These are phyloP conservation scores for Gymnoscelis rufifasciata DNA, from an alignment of 2,888 invertebrate genomes.

Conservation along the genomic window DNA sequence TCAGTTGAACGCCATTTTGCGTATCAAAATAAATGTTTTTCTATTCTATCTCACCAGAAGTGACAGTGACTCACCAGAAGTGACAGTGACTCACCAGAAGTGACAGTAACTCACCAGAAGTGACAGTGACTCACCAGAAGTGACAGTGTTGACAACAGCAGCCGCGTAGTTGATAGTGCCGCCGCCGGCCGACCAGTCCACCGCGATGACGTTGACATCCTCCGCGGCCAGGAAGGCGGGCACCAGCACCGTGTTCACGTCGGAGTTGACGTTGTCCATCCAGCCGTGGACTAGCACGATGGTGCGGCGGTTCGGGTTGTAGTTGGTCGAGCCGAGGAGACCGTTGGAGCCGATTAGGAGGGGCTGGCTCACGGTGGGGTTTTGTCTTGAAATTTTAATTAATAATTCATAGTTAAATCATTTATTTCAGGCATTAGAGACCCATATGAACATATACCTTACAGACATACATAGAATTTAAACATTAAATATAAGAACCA, in stretches of 20 bases:
- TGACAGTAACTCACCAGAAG: not conserved
- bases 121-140: conserved; percentile 32
- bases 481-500: too few relatives aligned
- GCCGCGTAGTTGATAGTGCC: conserved; percentile 34
- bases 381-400: conserved; percentile 31
- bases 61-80: too few relatives aligned
- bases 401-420: not conserved
- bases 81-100: too few relatives aligned
- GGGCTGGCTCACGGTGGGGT: conserved; percentile 46
- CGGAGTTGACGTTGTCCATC: conserved; percentile 28
- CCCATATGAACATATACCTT: too few relatives aligned
- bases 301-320: conserved; percentile 35
- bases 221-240: conserved; percentile 37
- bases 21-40: too few relatives aligned
- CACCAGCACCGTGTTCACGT: conserved; percentile 35
- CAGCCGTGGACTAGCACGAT: conserved; percentile 47
- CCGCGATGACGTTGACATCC: conserved; percentile 37
- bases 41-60: too few relatives aligned
- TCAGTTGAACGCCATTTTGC: too few relatives aligned
- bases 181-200: conserved; percentile 37
- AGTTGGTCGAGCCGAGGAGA: conserved; percentile 39
- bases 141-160: conserved; percentile 38
- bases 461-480: too few relatives aligned
- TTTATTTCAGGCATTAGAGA: too few relatives aligned
- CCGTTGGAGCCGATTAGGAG: conserved; percentile 30